Conservation (phyloP, 2,113 vertebrate species). For the Oryzias woworae region DNA sequence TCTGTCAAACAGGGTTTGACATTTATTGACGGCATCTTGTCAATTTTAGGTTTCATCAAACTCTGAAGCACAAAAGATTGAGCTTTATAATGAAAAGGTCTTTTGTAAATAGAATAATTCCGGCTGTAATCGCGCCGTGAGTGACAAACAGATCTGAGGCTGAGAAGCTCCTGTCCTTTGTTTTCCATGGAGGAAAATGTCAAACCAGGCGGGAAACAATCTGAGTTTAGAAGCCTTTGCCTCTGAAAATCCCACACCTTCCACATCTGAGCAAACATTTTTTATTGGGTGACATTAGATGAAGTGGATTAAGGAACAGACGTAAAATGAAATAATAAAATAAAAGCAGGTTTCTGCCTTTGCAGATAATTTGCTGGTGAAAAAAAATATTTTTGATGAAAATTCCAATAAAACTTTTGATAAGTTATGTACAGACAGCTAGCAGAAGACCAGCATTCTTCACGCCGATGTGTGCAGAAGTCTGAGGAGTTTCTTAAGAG, state of each 20-base stretch:
- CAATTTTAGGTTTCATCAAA: slow-evolving; percentile 33
- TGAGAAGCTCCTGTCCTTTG: slow-evolving; percentile 17
- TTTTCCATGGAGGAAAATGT: slow-evolving; percentile 40
- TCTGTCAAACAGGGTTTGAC: slow-evolving; percentile 57
- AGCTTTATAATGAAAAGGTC: slow-evolving; percentile 45
- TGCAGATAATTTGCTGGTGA: too few species aligned
- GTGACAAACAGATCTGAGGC: slow-evolving; percentile 22
- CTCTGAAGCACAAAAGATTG: slow-evolving; percentile 46
- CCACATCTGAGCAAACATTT: neutral
- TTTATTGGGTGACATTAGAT: neutral
- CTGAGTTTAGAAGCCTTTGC: neutral
- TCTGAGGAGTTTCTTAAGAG: too few species aligned
- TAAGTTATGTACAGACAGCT: too few species aligned
- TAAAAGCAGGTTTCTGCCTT: too few species aligned
- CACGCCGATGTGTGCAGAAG: too few species aligned
- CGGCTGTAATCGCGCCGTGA: slow-evolving; percentile 45
- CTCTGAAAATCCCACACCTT: neutral
- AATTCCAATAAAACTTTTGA: too few species aligned
- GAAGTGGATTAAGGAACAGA: too few species aligned
- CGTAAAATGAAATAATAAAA: too few species aligned
- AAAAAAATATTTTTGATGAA: too few species aligned
- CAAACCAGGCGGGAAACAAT: slow-evolving; percentile 6
- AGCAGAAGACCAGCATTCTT: too few species aligned
- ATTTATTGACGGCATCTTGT: slow-evolving; percentile 52
- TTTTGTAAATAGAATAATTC: slow-evolving; percentile 62